Base-by-base conservation (phyloP, 1,140 invertebrate genomes). In the Akabosia matsudoensis region DNA sequence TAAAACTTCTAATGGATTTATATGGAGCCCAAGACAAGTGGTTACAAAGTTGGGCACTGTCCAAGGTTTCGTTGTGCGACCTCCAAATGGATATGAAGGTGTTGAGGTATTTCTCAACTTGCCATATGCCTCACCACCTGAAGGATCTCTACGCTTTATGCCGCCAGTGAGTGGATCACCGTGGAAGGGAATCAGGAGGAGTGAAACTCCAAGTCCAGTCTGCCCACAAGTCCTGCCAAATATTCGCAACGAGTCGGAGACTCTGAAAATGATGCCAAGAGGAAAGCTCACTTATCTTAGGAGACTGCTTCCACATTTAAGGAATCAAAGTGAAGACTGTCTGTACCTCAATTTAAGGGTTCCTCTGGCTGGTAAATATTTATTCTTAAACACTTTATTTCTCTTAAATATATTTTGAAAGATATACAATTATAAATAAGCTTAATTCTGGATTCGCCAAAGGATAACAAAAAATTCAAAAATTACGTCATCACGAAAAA, bases 301-400 rank as follows among this genome's bases (percentile, higher is more conserved):
- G 80, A 88, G 93, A 81, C 86, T 97, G 72, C 85, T 94, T 78
- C 93, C 93, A 4, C 90, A 92, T 84, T 86, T 98, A 73, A 90
- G 89, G 82, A 94, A 97, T 83, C 95, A 98, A 85, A 95, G 92
- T 81, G 97, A 98, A 87, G 97, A 99, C 86, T 99, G 97, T 83
- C 88, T 98, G 30, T 97, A 97, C 84, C 88, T 99, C 82, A 99
- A 99, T 84, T 93, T 99, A 81, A 98, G 96, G 85, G 91, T 94
- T 14, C 96, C 97, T 3, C 90, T 92, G 3, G 92, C 92, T 90
- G 95, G 96, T 97, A 87, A 89, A 92, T 87, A 2, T 16, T 70
- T 22, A 70, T 24, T 28, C 4, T 22, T 16, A 61, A 61, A 61
- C 24, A n/a, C n/a, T n/a, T n/a, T n/a, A n/a, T n/a, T n/a, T n/a